These are phyloP conservation scores for Notocelia uddmanniana DNA, from an alignment of 2,888 invertebrate species.

Conservation along the genomic window DNA sequence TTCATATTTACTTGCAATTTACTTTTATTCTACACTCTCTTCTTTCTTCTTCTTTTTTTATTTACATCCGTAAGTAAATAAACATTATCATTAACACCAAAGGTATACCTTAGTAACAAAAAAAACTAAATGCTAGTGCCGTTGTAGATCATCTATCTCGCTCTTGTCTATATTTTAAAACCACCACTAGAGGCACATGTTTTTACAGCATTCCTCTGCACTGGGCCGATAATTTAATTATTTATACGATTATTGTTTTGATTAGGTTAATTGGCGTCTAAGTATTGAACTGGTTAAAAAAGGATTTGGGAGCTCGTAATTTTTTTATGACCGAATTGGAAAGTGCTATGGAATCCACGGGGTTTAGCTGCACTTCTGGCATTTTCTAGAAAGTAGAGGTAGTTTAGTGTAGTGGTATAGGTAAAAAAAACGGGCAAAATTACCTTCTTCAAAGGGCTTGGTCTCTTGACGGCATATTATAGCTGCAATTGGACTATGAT, in stretches of 20 bases:
- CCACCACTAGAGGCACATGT: slow-evolving; percentile 48
- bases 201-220: slow-evolving; percentile 55
- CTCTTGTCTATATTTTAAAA: neutral
- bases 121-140: neutral
- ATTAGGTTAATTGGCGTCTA: slow-evolving; percentile 53
- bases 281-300: slow-evolving; percentile 53
- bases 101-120: neutral
- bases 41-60: too few relatives aligned
- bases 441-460: too few relatives aligned
- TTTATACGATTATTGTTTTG: slow-evolving; percentile 55
- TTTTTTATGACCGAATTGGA: slow-evolving; percentile 55
- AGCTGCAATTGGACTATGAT: too few relatives aligned
- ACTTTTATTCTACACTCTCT: too few relatives aligned
- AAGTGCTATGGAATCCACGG: slow-evolving; percentile 45
- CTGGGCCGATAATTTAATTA: slow-evolving; percentile 65
- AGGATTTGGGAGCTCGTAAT: slow-evolving; percentile 41
- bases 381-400: neutral
- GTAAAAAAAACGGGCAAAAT: too few relatives aligned
- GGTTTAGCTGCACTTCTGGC: neutral
- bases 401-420: too few relatives aligned
- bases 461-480: too few relatives aligned
- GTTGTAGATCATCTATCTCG: neutral
- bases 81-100: neutral
- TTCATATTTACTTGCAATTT: too few relatives aligned
- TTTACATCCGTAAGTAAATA: neutral